Base-by-base conservation (phyloP, 2,888 invertebrate species). In the Drosophila tanythrix region DNA sequence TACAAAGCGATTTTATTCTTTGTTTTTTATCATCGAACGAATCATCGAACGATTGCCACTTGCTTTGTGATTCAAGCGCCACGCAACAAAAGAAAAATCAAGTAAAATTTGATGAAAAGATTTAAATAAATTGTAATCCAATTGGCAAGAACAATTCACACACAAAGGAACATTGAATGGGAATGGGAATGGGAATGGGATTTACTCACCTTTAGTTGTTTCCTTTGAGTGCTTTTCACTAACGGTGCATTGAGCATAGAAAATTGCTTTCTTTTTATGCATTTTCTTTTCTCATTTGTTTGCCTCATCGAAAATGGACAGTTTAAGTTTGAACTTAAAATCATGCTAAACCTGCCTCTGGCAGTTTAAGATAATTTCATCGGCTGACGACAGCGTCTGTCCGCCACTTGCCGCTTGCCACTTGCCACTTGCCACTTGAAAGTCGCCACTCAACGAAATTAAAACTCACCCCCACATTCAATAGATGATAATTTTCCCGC, bases 231-330 rank as follows among this genome's bases (percentile, higher is more conserved):
- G 69, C 43, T 51, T 65, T 62, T 60, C 55, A 59, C 67, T 50
- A 67, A 55, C 18, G 55, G 51, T 66, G 50, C 43, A 55, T 55
- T 70, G 35, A 35, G 59, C 63, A 52, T 55, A 56, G 72, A 68
- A 79, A 89, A 83, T 82, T 67, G 82, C 74, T 87, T 67, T 81
- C 57, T 51, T 25, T 56, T 27, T 36, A 27, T 53, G 55, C 36
- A 15, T 46, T 57, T 65, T 6, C 3, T 33, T n/a, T 18, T n/a
- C 7, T 52, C 11, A 10, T n/a, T 31, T 5, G 21, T 40, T 31
- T 40, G 33, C 27, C 38, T 27, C 13, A 13, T 2, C 27, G 18
- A 65, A 61, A 82, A 61, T 46, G 58, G 69, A 57, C 83, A 70
- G 60, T 66, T 66, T 65, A 74, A 69, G 74, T 70, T 70, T 58